Conservation (phyloP, 2,113 vertebrate genomes). For the Podarcis cretensis region DNA sequence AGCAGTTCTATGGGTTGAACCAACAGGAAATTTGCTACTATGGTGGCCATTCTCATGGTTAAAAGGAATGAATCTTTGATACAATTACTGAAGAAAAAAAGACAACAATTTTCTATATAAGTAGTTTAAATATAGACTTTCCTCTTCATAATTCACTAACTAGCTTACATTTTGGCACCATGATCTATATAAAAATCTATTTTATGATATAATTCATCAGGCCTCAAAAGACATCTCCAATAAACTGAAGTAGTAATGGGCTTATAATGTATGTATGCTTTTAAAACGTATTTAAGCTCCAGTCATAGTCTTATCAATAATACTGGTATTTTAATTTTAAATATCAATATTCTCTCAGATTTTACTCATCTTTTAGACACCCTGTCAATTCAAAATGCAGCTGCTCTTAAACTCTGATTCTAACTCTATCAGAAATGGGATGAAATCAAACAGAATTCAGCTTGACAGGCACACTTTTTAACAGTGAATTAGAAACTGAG, state of each 20-base stretch:
- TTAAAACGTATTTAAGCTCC: not conserved
- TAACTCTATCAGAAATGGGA: not conserved
- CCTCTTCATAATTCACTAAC: not conserved
- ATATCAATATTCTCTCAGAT: not conserved
- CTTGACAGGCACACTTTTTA: not conserved
- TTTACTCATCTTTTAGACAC: not conserved
- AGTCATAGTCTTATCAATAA: not conserved
- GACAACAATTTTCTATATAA: not conserved
- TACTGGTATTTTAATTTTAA: not conserved
- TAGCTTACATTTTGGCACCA: not conserved
- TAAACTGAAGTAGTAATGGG: not conserved
- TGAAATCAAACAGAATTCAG: not conserved
- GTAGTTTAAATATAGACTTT: constrained; percentile 13
- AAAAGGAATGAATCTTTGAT: not conserved
- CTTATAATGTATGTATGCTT: not conserved
- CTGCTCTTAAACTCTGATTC: not conserved
- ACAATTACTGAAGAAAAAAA: not conserved
- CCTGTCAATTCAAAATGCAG: constrained; percentile 4
- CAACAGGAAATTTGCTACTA: not conserved
- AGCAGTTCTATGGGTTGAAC: not conserved
- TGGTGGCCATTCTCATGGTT: not conserved
- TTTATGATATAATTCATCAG: not conserved
- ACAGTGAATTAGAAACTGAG: not conserved
- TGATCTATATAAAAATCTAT: not conserved
- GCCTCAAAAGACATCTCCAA: constrained; percentile 4